Base-by-base conservation (phyloP, 2,797 vertebrate genomes). In the Lagorchestes hirsutus region DNA sequence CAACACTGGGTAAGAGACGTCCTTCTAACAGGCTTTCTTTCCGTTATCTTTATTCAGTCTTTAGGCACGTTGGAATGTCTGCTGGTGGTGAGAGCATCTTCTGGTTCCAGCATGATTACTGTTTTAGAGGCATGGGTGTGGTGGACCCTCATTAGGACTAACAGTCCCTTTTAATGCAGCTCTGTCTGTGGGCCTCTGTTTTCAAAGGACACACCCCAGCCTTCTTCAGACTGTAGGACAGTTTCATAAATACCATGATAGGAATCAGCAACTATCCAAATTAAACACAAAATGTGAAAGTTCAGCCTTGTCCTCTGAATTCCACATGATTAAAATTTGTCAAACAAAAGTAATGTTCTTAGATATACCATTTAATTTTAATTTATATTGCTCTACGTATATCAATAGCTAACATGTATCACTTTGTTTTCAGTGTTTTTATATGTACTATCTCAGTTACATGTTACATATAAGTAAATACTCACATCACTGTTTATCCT, bases 1-100 rank as follows among this genome's bases (percentile, higher is more conserved):
- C 98, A 93, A 99, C 99, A 0, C 98, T 99, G 54, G 99, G 99
- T 99, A 98, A 98, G 98, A 96, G 50, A 58, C 0, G 0, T 0
- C 50, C 22, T 87, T 54, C n/a, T 34, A 0, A 29, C 2, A 0
- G 92, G 8, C 46, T 8, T 91, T 55, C 40, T 87, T 82, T 91
- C 28, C 9, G 4, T 91, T 54, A 54, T 55, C 54, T 54, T 55
- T n/a, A 54, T 91, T n/a, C 90, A 14, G 3, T 55, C 13, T 1
- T 55, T 31, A n/a, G 54, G 13, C 54, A 55, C 0, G 34, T 59
- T 55, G 22, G 9, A 31, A 22, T 3, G 56, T 40, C 13, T 59
- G 2, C 55, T 8, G 1, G 24, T 14, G 6, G 40, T 0, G 3
- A 62, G 55, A 34, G 91, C 24, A 0, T 24, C 67, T 6, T 57